These are phyloP conservation scores for Corticium candelabrum DNA, from an alignment of 37 sponge, comb jelly and placozoan genomes.

Conservation along the genomic window DNA sequence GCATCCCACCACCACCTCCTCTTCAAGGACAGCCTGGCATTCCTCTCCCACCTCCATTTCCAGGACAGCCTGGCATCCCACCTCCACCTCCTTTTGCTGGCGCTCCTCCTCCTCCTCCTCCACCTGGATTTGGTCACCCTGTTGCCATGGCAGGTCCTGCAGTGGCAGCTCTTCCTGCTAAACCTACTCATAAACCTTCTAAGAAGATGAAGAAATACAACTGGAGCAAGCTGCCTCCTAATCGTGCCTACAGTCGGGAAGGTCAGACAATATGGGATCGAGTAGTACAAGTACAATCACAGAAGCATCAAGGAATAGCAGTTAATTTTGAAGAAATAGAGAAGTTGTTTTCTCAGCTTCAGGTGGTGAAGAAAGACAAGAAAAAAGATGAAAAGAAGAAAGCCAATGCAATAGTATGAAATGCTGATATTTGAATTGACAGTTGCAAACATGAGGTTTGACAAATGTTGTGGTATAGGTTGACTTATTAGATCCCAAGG, in stretches of 20 bases:
- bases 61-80: not conserved
- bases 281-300: not conserved
- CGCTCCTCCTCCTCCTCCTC: too few relatives aligned
- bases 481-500: slow-evolving; percentile 61
- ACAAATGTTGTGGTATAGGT: slow-evolving; percentile 33
- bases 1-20: not conserved
- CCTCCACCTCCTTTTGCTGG: not conserved
- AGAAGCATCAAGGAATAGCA: not conserved
- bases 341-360: not conserved
- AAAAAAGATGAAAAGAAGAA: not conserved
- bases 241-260: not conserved
- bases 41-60: not conserved
- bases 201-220: slow-evolving; percentile 81
- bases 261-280: not conserved
- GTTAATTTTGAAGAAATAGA: not conserved
- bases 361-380: not conserved
- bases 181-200: slow-evolving; percentile 26
- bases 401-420: not conserved
- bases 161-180: not conserved
- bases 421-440: too few relatives aligned
- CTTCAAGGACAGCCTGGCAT: not conserved
- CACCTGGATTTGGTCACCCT: not conserved
- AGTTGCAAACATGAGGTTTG: too few relatives aligned
- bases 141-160: not conserved
- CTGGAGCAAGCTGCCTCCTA: slow-evolving; percentile 61